A percentile compares a stretch with the other conserved stretches of the same genome.
Evolutionary conservation across 1,140 invertebrate species (phyloP).

Genomic region (Drosophila miranda): DNA sequence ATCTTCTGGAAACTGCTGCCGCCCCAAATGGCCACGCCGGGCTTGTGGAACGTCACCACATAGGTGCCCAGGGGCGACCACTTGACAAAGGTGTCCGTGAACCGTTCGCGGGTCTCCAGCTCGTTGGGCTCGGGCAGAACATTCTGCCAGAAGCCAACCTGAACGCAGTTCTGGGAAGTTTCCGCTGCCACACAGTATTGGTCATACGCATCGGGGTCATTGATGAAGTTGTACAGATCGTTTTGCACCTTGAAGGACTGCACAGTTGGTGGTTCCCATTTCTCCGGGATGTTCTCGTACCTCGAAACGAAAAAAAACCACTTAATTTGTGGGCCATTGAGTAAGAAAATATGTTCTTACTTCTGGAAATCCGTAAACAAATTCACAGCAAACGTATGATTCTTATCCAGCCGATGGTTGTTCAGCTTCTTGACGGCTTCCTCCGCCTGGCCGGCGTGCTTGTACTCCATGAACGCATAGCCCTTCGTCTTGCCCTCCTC

Average conservation of each 20-base stretch:
- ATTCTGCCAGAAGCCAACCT: constrained; percentile 95
- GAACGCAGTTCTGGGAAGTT: constrained; percentile 86
- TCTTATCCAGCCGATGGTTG: constrained; percentile 98
- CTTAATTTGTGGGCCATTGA: neutral
- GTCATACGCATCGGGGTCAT: constrained; percentile 97
- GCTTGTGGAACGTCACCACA: constrained; percentile 96
- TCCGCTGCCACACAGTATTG: constrained; percentile 96
- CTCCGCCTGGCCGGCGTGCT: constrained; percentile 89
- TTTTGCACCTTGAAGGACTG: constrained; percentile 93
- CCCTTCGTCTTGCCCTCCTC: constrained; percentile 95
- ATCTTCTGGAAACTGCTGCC: constrained; percentile 96
- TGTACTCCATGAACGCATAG: constrained; percentile 97
- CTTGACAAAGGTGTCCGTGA: constrained; percentile 93
- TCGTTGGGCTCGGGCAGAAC: constrained; percentile 92
- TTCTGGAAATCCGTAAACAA: constrained; percentile 98
- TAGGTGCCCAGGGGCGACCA: constrained; percentile 99
- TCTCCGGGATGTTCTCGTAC: constrained; percentile 94
- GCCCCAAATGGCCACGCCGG: constrained; percentile 98
- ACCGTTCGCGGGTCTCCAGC: constrained; percentile 89
- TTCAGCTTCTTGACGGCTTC: constrained; percentile 94
- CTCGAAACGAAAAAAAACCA: constrained; percentile 82
- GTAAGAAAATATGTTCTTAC: constrained; percentile 83
- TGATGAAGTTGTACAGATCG: constrained; percentile 95
- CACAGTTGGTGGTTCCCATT: constrained; percentile 95
- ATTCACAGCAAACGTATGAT: constrained; percentile 97